Evolutionary conservation across 2,888 invertebrate genomes (phyloP), one percentile per base, ranked within the genome.

Genomic region (Heliconius charithonia): DNA sequence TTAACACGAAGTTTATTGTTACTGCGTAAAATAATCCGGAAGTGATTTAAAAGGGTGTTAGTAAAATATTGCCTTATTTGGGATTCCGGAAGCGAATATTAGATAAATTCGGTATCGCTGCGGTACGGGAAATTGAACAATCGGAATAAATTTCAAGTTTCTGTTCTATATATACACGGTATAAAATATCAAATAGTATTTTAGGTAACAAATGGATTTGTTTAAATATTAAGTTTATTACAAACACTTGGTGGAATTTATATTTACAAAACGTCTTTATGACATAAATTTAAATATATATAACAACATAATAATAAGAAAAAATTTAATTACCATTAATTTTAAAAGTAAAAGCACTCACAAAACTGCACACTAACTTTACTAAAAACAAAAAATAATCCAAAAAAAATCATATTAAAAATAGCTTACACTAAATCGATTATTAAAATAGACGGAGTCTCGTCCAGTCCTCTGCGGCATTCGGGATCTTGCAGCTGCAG

Each of bases 401-500:
- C 6, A n/a, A n/a, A n/a, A 32, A 45, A 41, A 0, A 3, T n/a
- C n/a, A 32, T 45, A 27, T 71, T 25, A n/a, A 73, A 37, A 41
- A 37, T 25, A 37, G 9, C 7, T 25, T 63, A n/a, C n/a, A 37
- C 37, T 37, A 25, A 62, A 63, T 56, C 71, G n/a, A 12, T 29
- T 41, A 73, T 73, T 73, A 59, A 63, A 41, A 27, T 41, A 73
- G 63, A 37, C 32, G 6, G 41, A 27, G 25, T n/a, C 25, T 83
- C 83, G 92, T 91, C 89, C 90, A 92, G 86, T 91, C 90, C 91
- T 89, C 89, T 92, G 93, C 93, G 90, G 92, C 87, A 90, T 90
- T 92, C 85, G 88, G 89, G 81, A 85, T 87, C 87, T 90, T 94
- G 74, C 94, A 94, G 90, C 93, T 94, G 94, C 94, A 95, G 94